Evolutionary conservation across 2,797 vertebrate genomes (phyloP).

Genomic region (Centropyge bicolor): DNA sequence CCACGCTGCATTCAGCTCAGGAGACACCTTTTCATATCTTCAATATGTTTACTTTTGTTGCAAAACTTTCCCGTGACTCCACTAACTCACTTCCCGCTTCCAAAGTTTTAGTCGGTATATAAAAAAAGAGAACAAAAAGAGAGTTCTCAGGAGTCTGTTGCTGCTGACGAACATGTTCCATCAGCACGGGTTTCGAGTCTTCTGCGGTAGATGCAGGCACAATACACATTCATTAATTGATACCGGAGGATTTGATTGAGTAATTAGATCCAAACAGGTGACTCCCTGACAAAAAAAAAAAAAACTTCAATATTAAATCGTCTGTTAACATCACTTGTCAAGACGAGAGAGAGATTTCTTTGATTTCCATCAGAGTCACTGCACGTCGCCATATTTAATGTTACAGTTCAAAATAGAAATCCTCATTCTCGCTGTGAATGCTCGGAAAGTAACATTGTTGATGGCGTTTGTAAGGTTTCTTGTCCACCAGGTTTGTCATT

Average conservation of each 20-base stretch:
- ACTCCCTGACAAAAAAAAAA: conserved; percentile 54
- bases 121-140: conserved; percentile 59
- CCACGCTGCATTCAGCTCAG: conserved; percentile 28
- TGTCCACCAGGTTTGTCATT: conserved; percentile 11
- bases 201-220: conserved; percentile 74
- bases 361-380: conserved; percentile 42
- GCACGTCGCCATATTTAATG: conserved; percentile 19
- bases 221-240: conserved; percentile 80
- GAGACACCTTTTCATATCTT: conserved; percentile 37
- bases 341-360: conserved; percentile 32
- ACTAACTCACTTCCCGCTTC: conserved; percentile 36
- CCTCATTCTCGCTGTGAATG: conserved; percentile 21
- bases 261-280: conserved; percentile 51
- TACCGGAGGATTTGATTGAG: conserved; percentile 57
- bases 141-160: conserved; percentile 45
- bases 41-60: conserved; percentile 33
- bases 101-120: conserved; percentile 51
- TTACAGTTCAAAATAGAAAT: conserved; percentile 13
- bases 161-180: conserved; percentile 44
- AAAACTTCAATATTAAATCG: conserved; percentile 38
- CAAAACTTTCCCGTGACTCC: conserved; percentile 40
- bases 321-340: conserved; percentile 25
- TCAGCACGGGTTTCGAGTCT: conserved; percentile 58
- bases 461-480: conserved; percentile 5
- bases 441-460: conserved; percentile 19